phyloP scores from a whole-genome alignment of 2,888 invertebrate genomes.

The Escarpia spicata region DNA sequence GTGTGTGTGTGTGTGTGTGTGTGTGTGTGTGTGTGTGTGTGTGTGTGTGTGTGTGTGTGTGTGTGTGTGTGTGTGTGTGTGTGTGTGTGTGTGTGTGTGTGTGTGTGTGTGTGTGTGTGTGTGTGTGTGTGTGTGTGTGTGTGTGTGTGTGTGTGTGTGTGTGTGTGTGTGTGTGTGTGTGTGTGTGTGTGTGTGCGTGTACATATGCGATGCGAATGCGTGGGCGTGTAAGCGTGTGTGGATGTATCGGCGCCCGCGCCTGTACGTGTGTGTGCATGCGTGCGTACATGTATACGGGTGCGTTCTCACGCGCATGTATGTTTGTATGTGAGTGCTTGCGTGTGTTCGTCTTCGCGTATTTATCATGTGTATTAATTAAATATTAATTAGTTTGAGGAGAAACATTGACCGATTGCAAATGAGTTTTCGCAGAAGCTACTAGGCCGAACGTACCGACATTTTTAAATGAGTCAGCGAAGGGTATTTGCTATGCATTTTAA shows the following conservation, averaged over 20 bases:
- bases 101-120: neutral
- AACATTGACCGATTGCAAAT: too few relatives aligned
- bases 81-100: neutral
- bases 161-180: neutral
- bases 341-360: neutral
- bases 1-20: neutral
- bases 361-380: too few relatives aligned
- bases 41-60: neutral
- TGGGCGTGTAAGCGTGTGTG: neutral
- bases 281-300: neutral
- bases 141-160: neutral
- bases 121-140: neutral
- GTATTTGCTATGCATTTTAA: too few relatives aligned
- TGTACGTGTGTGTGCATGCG: neutral
- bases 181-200: neutral
- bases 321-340: neutral
- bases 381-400: too few relatives aligned
- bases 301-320: neutral
- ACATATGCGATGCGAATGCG: neutral
- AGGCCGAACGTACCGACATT: too few relatives aligned
- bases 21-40: neutral
- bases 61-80: neutral
- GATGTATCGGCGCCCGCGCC: neutral
- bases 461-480: too few relatives aligned
- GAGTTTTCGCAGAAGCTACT: too few relatives aligned